Evolutionary conservation across 2,113 vertebrate species (phyloP), one percentile per base, ranked within the genome.

Genomic region (Aix galericulata): DNA sequence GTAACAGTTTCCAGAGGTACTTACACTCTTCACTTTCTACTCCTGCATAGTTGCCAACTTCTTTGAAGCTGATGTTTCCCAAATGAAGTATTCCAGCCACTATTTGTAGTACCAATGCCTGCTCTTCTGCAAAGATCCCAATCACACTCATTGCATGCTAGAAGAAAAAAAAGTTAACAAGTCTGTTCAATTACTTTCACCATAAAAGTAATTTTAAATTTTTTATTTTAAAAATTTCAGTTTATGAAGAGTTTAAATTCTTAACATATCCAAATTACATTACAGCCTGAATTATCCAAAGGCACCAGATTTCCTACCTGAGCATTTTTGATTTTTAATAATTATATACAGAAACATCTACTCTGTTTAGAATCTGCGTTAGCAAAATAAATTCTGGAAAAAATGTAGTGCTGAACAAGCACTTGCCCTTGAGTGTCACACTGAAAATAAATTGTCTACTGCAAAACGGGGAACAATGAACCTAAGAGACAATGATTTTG

Each of bases 141-240:
- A 99, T 99, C 96, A 99, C 99, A 13, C 98, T 98, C 99, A 99
- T 99, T 40, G 99, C 99, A 6, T 99, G 99, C 99, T 99, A 96
- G 64, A 34, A 72, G 67, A 60, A n/a, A 34, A 79, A 75, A 20
- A 56, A 46, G n/a, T 40, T 2, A 7, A 50, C 78, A 20, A 77
- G 74, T 32, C 55, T 46, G 21, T 46, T 74, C 15, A 5, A 7
- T 44, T 9, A 59, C 14, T 85, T n/a, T 22, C 53, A 9, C 73
- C 44, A 62, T 3, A 62, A 9, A 77, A 76, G 25, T 58, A 6
- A 6, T 71, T 50, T 59, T 13, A 29, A 44, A 69, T 48, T 67
- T 31, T 15, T 89, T 5, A 27, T 60, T 17, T 48, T 59, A 89
- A 82, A 83, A 94, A 26, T 26, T 1, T 22, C 31, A 25, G 53